Conservation (phyloP, 2,113 vertebrate species). For the Struthidea cinerea region DNA sequence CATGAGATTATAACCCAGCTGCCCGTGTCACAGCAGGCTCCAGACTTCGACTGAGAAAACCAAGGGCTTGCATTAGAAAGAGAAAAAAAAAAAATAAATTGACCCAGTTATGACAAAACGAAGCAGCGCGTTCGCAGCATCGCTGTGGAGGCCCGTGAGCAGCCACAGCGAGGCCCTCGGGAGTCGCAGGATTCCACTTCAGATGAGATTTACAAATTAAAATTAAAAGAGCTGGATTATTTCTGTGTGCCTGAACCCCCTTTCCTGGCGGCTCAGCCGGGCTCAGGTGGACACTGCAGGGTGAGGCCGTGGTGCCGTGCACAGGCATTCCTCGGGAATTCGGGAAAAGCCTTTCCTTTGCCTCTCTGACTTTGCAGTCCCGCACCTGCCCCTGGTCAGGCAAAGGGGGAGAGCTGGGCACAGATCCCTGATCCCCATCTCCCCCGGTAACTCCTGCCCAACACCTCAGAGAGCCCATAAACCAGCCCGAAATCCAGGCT, state of each 20-base stretch:
- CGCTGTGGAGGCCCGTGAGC: background rate
- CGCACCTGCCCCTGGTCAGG: background rate
- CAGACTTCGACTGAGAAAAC: slow-evolving; percentile 16
- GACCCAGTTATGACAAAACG: slow-evolving; percentile 47
- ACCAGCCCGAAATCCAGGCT: background rate
- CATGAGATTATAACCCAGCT: background rate
- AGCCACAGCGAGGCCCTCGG: background rate
- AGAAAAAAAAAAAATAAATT: background rate
- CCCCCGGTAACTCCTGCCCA: background rate
- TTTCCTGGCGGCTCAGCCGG: background rate
- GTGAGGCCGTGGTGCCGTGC: accelerated
- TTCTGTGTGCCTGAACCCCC: background rate
- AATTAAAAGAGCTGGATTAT: background rate
- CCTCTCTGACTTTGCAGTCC: background rate
- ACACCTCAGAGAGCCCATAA: background rate
- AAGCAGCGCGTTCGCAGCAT: background rate
- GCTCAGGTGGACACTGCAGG: background rate
- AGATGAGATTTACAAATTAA: slow-evolving; percentile 21
- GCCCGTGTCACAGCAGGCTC: background rate
- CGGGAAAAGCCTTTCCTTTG: background rate
- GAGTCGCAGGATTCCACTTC: background rate
- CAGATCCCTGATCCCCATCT: background rate
- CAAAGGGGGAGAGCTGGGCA: background rate
- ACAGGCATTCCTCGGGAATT: background rate
- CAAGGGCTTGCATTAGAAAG: background rate